Base-by-base conservation (phyloP, 2,797 vertebrate species). In the Chloroceryle inda region DNA sequence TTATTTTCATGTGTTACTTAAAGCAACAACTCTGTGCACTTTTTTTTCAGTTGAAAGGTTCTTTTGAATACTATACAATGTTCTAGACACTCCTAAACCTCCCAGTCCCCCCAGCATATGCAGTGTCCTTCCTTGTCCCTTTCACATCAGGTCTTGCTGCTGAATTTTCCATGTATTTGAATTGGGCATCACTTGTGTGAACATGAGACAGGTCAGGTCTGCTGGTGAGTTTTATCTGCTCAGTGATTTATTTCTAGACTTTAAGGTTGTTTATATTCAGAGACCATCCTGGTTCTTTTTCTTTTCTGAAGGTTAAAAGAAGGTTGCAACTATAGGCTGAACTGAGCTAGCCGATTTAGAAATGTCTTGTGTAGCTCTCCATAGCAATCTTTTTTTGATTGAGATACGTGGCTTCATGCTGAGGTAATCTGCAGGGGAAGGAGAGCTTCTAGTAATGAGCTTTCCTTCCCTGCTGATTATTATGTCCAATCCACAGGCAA, bases 401-500 rank as follows among this genome's bases (percentile, higher is more conserved):
- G 87, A 92, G 73, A 88, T 85, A 61, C 2, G 11, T 85, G 77
- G 81, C 78, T 93, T 86, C 85, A 44, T 50, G 91, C 91, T 95
- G 93, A 88, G 91, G 80, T 95, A 95, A 89, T 95, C 77, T 91
- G 90, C 76, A 87, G 84, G 66, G 58, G 73, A 96, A 94, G 80
- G 69, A 88, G 82, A 89, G 88, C 44, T 96, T 58, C 58, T 59
- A 68, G 19, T 29, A 85, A 96, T 95, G 89, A 94, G 80, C 52
- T 94, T 66, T 92, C 44, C 68, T 94, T 95, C 68, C 66, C 64
- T 90, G 50, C 92, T 97, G 87, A 84, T 96, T 92, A 81, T 89
- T 63, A 79, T 91, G 88, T 87, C 92, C 94, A 94, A 81, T 89
- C 78, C 74, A 89, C 82, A 94, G 86, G 82, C 81, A 92, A 15